Evolutionary conservation across 53 echinoderm and acorn worm species (phyloP), one percentile per base, ranked within the genome.

Genomic region (Patiria pectinifera): DNA sequence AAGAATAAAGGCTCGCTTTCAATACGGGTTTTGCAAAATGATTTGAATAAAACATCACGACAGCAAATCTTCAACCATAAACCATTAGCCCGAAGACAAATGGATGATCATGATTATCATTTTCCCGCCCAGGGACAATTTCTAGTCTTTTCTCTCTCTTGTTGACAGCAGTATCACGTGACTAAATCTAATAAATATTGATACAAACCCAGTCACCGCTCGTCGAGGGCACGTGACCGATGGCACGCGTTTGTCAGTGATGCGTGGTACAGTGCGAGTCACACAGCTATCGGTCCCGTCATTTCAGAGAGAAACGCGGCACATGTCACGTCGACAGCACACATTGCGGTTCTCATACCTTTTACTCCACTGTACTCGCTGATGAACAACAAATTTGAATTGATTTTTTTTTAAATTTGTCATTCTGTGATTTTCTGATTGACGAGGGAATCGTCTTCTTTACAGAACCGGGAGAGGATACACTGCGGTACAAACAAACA

Each of bases 211-310:
- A 85, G 85, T 85, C 85, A 45, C 69, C 69, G 82, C 10, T 18
- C 45, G 23, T 44, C 62, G 66, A 74, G 24, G 74, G 13, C 85
- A 85, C 85, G 85, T 85, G 66, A 85, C 85, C 45, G 85, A 46
- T 66, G 85, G 63, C 45, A 85, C 21, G 70, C 85, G 62, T n/a
- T 85, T 85, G 85, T 69, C 85, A 69, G 44, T 47, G 85, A 45
- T 85, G 69, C 43, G 66, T 26, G 7, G 35, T 18, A 19, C 66
- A 16, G 69, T 18, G 44, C 24, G 25, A 24, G 3, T 23, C 6
- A 23, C 9, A 19, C n/a, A 21, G 23, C 24, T 4, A 24, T 11
- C 19, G 3, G 66, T 66, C 66, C 35, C 66, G 74, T 24, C 74
- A 74, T 24, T 23, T 7, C 6, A 6, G 74, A 23, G 22, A 24